Evolutionary conservation across 2,888 invertebrate genomes (phyloP), one percentile per base, ranked within the genome.

Genomic region (Apodemia zela): DNA sequence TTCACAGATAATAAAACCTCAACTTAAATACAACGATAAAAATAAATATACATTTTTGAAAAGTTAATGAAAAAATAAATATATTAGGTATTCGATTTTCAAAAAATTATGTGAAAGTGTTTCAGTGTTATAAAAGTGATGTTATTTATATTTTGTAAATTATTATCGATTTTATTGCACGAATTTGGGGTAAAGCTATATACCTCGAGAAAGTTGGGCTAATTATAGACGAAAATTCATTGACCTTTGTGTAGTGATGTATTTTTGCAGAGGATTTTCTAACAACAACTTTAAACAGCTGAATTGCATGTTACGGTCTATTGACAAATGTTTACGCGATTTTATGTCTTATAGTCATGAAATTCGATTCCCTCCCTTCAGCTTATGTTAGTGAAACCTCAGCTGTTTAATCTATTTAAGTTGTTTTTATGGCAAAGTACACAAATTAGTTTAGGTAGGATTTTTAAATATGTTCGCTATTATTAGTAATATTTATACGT

Each of bases 161-260:
- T 57, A n/a, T n/a, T 29, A 57, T 57, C 29, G 54, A 54, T 54
- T 54, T 51, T 54, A 29, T 54, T 25, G 3, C 25, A 25, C 25
- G 54, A 29, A 54, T 54, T 54, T 54, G 15, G 15, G 25, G 29
- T 54, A 54, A 54, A 54, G 54, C 54, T 25, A 15, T 54, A 54
- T 29, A 25, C 54, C 54, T 7, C 8, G 66, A 65, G 63, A 63
- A 60, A 65, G 59, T 51, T 25, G 17, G 45, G 66, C 63, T 69
- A 71, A 68, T 69, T 69, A 69, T 72, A 71, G 72, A 69, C 54
- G 60, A 66, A 77, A 81, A 87, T 81, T 69, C 86, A 74, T 79
- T 85, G 85, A 87, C 87, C 87, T 78, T 79, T 61, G 72, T 67
- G 72, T 69, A 75, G 75, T 51, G 72, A 78, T 78, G 78, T 69